Conservation (phyloP, 2,888 invertebrate species). For the Torymus tubicola region DNA sequence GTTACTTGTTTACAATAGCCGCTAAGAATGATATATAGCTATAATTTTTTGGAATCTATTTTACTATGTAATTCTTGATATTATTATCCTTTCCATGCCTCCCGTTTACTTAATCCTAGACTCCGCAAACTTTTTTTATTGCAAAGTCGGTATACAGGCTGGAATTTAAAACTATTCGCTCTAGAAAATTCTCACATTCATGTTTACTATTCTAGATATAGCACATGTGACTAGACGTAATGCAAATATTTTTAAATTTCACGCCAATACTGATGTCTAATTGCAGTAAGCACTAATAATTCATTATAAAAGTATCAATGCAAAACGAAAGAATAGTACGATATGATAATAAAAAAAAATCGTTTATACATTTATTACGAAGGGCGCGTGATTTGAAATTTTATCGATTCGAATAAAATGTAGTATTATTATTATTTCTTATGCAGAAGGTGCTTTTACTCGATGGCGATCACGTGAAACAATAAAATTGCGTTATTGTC, state of each 20-base stretch:
- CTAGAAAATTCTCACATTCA: too few species aligned
- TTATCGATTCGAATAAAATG: constrained; percentile 4
- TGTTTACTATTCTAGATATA: too few species aligned
- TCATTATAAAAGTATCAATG: constrained; percentile 8
- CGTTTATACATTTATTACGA: too few species aligned
- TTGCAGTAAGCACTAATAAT: constrained; percentile 28
- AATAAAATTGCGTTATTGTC: constrained; percentile 14
- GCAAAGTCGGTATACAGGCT: constrained; percentile 35
- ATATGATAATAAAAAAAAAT: too few species aligned
- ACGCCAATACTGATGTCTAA: constrained; percentile 23
- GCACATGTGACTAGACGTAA: too few species aligned
- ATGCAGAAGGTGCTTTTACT: background rate
- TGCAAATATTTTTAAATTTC: background rate
- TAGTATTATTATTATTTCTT: background rate
- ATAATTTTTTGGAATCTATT: constrained; percentile 25
- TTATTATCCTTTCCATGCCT: background rate
- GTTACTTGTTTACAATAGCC: constrained; percentile 37
- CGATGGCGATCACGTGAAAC: background rate
- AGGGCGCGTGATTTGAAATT: background rate
- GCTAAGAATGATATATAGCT: constrained; percentile 45
- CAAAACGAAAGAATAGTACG: background rate
- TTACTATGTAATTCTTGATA: constrained; percentile 12
- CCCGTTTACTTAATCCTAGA: constrained; percentile 4
- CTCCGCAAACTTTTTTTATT: constrained; percentile 25
- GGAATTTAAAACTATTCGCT: background rate